These are phyloP conservation scores for Stomatorhinus ivindoensis DNA, from an alignment of 2,113 vertebrate genomes.

Conservation along the genomic window DNA sequence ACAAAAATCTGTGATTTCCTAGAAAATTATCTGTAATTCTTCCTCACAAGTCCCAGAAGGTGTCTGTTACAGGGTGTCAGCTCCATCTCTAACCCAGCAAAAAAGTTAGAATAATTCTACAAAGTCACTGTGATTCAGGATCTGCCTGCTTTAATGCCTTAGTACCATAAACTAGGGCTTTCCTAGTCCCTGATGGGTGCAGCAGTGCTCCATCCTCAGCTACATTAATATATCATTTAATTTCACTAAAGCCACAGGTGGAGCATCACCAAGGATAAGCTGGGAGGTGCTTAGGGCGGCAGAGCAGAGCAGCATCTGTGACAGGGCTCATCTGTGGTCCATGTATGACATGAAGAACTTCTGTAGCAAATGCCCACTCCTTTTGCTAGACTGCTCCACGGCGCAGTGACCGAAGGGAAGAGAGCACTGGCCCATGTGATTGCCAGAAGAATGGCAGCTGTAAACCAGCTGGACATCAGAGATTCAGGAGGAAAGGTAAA, in stretches of 20 bases:
- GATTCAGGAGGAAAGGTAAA: constrained; percentile 65
- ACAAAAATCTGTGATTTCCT: not conserved
- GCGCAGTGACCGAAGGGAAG: constrained; percentile 60
- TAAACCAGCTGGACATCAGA: constrained; percentile 62
- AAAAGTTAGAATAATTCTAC: not conserved
- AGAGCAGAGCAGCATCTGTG: not conserved
- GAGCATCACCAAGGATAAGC: not conserved
- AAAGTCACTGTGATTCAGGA: not conserved
- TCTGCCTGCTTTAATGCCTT: not conserved
- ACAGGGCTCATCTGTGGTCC: not conserved
- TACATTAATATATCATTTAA: not conserved
- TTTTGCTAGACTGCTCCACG: constrained; percentile 62
- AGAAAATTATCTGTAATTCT: not conserved
- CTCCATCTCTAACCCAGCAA: not conserved
- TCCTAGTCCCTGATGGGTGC: not conserved
- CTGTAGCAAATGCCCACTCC: not conserved
- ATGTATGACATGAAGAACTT: not conserved
- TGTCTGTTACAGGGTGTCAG: not conserved
- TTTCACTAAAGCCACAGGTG: not conserved
- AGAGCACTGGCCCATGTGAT: constrained; percentile 62
- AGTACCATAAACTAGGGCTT: not conserved
- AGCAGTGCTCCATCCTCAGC: not conserved
- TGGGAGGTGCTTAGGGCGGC: not conserved
- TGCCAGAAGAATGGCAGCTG: constrained; percentile 56
- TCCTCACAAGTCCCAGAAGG: not conserved